These are phyloP conservation scores for Pelmatolapia mariae DNA, from an alignment of 2,113 vertebrate genomes.

Conservation along the genomic window DNA sequence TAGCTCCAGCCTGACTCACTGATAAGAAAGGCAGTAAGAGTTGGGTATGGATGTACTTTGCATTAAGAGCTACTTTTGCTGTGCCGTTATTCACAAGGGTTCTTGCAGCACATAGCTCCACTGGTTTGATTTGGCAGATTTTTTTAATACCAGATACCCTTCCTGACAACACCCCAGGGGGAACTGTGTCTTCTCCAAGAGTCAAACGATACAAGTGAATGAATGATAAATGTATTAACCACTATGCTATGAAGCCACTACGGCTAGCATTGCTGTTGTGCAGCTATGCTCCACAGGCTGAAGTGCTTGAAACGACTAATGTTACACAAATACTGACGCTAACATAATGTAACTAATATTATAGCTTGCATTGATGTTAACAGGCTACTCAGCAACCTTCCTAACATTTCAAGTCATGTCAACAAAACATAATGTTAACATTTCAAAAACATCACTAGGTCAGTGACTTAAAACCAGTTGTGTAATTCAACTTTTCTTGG, in stretches of 20 bases:
- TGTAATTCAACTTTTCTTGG: background rate
- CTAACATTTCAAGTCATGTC: background rate
- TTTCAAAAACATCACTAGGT: background rate
- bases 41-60: background rate
- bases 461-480: fast-evolving
- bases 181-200: background rate
- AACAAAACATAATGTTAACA: background rate
- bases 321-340: background rate
- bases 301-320: background rate
- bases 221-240: background rate
- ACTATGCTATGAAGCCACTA: background rate
- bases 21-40: background rate
- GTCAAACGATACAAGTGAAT: background rate
- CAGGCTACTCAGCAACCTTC: background rate
- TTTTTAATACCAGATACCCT: background rate
- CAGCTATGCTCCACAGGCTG: background rate
- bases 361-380: background rate
- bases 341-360: background rate
- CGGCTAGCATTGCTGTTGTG: background rate
- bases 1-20: background rate
- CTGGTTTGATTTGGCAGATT: background rate
- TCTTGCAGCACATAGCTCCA: background rate
- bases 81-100: background rate
- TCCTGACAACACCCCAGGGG: background rate
- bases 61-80: background rate